Conservation (phyloP, 2,797 vertebrate genomes). For the Halcyon smyrnensis region DNA sequence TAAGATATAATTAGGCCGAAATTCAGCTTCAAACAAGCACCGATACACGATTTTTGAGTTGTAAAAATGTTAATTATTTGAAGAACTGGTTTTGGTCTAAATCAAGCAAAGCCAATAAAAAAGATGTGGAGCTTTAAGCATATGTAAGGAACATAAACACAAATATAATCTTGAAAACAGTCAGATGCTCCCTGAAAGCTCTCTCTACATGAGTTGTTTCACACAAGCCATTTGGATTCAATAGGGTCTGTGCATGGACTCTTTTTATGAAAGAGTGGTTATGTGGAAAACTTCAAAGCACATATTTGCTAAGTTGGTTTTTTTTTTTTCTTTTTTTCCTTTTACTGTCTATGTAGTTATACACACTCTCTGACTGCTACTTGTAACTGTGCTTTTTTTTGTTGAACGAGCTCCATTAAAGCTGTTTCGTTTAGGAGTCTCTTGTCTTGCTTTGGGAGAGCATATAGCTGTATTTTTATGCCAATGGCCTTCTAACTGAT, state of each 20-base stretch:
- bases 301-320: not conserved
- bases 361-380: not conserved
- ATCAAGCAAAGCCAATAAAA: not conserved
- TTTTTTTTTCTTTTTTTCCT: not conserved
- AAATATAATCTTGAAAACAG: not conserved
- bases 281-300: slow-evolving; percentile 9
- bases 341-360: not conserved
- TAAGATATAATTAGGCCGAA: not conserved
- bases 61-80: slow-evolving; percentile 6
- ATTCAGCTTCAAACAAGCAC: not conserved
- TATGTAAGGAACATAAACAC: not conserved
- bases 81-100: not conserved
- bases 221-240: not conserved
- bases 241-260: not conserved
- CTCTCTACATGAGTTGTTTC: not conserved
- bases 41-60: not conserved
- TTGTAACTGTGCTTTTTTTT: not conserved
- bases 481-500: not conserved
- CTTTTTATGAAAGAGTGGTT: not conserved
- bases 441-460: not conserved
- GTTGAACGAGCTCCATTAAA: not conserved
- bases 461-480: fast-evolving
- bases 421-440: fast-evolving
- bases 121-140: not conserved
- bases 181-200: not conserved